phyloP scores from a whole-genome alignment of 2,888 invertebrate genomes.

The Idaea dimidiata region DNA sequence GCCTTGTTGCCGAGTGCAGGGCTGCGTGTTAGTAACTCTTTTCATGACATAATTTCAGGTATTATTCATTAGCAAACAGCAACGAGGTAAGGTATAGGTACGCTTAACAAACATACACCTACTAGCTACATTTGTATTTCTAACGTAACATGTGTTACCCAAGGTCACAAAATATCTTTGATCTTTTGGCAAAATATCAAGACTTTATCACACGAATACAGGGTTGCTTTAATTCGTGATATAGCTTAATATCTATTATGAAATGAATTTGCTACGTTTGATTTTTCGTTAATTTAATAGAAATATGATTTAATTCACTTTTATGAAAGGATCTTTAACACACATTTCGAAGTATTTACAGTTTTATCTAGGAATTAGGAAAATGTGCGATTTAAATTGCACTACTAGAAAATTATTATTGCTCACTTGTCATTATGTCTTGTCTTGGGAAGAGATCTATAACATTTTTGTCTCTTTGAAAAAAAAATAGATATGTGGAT shows the following conservation, averaged over 20 bases:
- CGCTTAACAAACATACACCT: neutral
- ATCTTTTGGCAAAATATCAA: slow-evolving; percentile 49
- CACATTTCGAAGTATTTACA: neutral
- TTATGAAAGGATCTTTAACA: too few species aligned
- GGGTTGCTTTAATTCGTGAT: neutral
- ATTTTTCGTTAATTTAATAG: neutral
- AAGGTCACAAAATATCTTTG: slow-evolving; percentile 37
- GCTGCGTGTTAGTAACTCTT: too few species aligned
- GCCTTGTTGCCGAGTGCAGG: too few species aligned
- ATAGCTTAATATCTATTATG: neutral
- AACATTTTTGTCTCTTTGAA: too few species aligned
- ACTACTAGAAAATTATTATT: too few species aligned
- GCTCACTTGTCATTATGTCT: too few species aligned
- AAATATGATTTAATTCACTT: neutral
- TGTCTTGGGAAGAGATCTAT: too few species aligned
- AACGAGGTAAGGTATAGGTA: neutral
- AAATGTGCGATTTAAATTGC: too few species aligned
- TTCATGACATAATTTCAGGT: neutral
- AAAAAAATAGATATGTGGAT: too few species aligned
- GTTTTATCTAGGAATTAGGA: too few species aligned
- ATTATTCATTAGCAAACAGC: neutral
- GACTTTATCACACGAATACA: slow-evolving; percentile 19
- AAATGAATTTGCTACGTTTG: neutral
- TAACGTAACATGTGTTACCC: slow-evolving; percentile 21
- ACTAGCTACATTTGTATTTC: neutral